A percentile compares a stretch with the other conserved stretches of the same genome.
Conservation (phyloP, 2,113 vertebrate species). For the Junco hyemalis region DNA sequence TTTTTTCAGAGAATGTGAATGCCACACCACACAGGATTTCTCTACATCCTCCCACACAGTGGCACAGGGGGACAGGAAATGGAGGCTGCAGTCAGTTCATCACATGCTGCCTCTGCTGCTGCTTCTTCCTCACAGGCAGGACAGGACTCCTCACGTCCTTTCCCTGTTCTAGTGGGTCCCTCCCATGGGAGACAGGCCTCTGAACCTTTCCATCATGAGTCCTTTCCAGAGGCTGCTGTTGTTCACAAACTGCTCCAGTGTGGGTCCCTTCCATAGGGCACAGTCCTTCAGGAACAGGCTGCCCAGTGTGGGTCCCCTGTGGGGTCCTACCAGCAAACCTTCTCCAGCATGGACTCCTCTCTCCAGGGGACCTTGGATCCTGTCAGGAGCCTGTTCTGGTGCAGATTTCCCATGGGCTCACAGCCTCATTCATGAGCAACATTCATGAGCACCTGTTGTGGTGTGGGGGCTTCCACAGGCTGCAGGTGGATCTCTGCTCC, state of each 20-base stretch:
- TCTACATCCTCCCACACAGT: neutral
- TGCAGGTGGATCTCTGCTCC: neutral
- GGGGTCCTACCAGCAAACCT: neutral
- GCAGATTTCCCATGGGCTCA: neutral
- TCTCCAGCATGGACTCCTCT: neutral
- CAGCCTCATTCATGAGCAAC: neutral
- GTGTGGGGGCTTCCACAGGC: neutral
- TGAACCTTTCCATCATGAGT: neutral
- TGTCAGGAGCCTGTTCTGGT: neutral
- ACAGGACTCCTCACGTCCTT: neutral
- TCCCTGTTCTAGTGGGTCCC: too few species aligned
- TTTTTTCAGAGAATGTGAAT: too few species aligned
- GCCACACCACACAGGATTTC: neutral
- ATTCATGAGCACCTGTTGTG: neutral
- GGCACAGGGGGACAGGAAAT: neutral
- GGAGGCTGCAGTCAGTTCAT: neutral
- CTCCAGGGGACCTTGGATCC: rapidly evolving
- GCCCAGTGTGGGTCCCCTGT: too few species aligned
- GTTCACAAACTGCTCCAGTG: neutral
- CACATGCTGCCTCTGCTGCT: neutral
- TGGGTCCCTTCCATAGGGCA: neutral
- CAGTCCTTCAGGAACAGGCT: neutral
- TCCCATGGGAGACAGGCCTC: neutral
- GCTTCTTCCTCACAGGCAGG: neutral
- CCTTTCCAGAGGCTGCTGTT: neutral